A percentile compares a stretch with the other conserved stretches of the same genome.
phyloP scores from a whole-genome alignment of 2,888 invertebrate genomes.

The Diplolepis rosae region DNA sequence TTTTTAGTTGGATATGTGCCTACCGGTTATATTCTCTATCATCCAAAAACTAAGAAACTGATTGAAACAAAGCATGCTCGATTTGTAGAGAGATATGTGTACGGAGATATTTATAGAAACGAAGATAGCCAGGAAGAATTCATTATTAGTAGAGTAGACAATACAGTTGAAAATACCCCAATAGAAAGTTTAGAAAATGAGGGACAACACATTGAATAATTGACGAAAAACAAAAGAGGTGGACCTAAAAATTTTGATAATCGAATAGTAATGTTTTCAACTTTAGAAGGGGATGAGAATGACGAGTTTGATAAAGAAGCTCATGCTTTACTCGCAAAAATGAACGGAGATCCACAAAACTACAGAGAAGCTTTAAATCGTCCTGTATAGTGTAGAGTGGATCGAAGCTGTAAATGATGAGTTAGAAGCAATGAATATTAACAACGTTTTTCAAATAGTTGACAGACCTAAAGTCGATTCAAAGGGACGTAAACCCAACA shows the following conservation, averaged over 20 bases:
- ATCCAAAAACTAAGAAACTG: neutral
- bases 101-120: neutral
- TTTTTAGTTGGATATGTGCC: neutral
- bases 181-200: neutral
- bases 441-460: conserved; percentile 40
- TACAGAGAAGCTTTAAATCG: conserved; percentile 36
- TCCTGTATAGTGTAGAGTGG: conserved; percentile 34
- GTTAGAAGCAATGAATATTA: conserved; percentile 39
- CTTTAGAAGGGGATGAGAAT: neutral
- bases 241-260: neutral
- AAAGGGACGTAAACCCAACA: conserved; percentile 35
- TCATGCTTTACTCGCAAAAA: conserved; percentile 30
- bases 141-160: neutral
- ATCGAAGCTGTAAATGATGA: conserved; percentile 39
- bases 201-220: neutral
- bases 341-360: conserved; percentile 32
- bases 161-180: neutral
- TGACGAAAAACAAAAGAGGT: neutral
- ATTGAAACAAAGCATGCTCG: neutral
- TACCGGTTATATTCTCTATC: neutral
- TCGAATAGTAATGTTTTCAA: neutral
- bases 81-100: neutral
- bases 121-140: neutral
- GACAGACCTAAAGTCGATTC: conserved; percentile 27
- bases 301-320: conserved; percentile 25